Evolutionary conservation across 1,140 invertebrate genomes (phyloP).

Genomic region (Psix sp.): DNA sequence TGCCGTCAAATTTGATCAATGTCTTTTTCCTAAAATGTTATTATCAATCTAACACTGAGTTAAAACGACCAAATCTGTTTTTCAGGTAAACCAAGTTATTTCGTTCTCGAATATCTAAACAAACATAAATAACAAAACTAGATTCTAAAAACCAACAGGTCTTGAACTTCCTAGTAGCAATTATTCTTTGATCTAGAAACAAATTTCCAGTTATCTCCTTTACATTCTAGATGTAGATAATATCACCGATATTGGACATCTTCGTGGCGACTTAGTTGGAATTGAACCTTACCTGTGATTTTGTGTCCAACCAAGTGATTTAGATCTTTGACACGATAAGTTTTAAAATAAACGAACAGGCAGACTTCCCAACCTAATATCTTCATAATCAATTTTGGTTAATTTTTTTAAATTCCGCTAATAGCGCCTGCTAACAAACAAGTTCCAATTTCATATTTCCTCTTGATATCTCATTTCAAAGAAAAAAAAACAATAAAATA

Average conservation of each 20-base stretch:
- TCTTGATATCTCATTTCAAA: slow-evolving; percentile 10
- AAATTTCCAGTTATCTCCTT: slow-evolving; percentile 25
- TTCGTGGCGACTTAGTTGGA: slow-evolving; percentile 35
- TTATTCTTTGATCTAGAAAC: slow-evolving; percentile 6
- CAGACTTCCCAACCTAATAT: slow-evolving; percentile 19
- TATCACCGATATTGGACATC: slow-evolving; percentile 26
- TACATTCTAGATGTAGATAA: slow-evolving; percentile 23
- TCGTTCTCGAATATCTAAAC: no score
- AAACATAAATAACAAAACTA: no score
- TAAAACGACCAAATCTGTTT: no score
- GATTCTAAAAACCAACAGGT: background rate
- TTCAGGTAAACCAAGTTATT: no score
- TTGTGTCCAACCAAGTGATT: slow-evolving; percentile 36
- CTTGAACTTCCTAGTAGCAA: slow-evolving; percentile 6
- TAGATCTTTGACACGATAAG: slow-evolving; percentile 34
- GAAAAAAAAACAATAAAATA: slow-evolving; percentile 19
- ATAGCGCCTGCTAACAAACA: slow-evolving; percentile 25
- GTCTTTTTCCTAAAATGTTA: slow-evolving; percentile 25
- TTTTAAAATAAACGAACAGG: slow-evolving; percentile 15
- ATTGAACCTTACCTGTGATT: slow-evolving; percentile 27
- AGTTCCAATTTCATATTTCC: slow-evolving; percentile 8
- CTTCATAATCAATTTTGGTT: slow-evolving; percentile 30
- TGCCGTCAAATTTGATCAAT: slow-evolving; percentile 47
- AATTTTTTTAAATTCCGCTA: slow-evolving; percentile 21
- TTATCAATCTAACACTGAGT: slow-evolving; percentile 18